phyloP scores from a whole-genome alignment of 2,113 vertebrate species.

The Cyphomyrus plagiostoma region DNA sequence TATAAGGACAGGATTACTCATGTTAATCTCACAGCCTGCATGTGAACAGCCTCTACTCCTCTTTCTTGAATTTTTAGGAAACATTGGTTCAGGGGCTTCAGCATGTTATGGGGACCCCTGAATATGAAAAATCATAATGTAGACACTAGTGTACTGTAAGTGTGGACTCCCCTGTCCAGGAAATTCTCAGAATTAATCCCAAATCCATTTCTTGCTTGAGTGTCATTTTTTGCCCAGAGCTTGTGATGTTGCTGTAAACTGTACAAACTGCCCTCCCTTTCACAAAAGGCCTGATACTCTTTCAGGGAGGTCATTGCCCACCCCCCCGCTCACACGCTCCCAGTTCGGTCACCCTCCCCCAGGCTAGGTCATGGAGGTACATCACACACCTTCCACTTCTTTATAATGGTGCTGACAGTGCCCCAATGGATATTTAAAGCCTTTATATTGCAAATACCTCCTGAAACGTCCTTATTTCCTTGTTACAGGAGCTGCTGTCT shows the following conservation, averaged over 20 bases:
- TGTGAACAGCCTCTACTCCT: background rate
- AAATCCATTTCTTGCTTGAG: background rate
- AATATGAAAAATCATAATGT: background rate
- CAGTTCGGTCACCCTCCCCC: background rate
- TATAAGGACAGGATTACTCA: background rate
- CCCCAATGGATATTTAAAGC: background rate
- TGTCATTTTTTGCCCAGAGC: background rate
- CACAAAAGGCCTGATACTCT: background rate
- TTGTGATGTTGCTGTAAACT: background rate
- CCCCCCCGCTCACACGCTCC: background rate
- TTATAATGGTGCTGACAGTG: background rate
- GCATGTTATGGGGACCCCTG: background rate
- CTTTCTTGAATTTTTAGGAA: background rate
- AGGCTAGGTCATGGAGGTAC: background rate
- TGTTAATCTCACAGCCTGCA: background rate
- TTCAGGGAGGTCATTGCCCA: background rate
- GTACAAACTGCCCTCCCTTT: background rate
- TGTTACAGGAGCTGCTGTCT: background rate
- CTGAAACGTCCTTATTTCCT: background rate
- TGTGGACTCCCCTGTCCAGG: background rate
- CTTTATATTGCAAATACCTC: background rate
- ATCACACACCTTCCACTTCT: background rate
- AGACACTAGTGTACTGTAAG: background rate
- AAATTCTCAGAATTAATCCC: background rate
- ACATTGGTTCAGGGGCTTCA: background rate